Conservation (phyloP, 2,113 vertebrate species). For the Python bivittatus region DNA sequence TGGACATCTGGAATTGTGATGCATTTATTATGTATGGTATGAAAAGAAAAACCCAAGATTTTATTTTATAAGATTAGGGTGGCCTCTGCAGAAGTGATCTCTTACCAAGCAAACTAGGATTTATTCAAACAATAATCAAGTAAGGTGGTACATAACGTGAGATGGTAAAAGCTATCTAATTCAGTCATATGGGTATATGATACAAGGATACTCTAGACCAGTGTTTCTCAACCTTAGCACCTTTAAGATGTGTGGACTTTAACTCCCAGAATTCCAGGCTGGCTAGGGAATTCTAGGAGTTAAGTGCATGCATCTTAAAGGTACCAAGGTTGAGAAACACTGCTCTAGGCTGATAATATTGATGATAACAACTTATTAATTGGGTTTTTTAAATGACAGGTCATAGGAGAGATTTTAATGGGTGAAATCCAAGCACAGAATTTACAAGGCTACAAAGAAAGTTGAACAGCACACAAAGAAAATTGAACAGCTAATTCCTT, state of each 20-base stretch:
- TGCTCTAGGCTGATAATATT: slow-evolving; percentile 79
- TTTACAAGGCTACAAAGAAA: slow-evolving; percentile 54
- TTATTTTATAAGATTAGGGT: slow-evolving; percentile 40
- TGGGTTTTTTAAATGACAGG: slow-evolving; percentile 84
- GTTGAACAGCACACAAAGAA: slow-evolving; percentile 37
- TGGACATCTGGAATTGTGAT: no score
- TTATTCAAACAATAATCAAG: slow-evolving; percentile 49
- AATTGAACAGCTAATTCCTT: slow-evolving; percentile 41
- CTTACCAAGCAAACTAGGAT: background rate
- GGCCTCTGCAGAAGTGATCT: slow-evolving; percentile 38
- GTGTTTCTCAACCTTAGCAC: no score
- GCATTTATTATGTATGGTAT: background rate
- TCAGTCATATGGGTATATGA: slow-evolving; percentile 72
- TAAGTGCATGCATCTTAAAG: no score
- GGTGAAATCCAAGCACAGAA: slow-evolving; percentile 68
- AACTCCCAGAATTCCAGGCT: no score
- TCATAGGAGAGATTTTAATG: slow-evolving; percentile 75
- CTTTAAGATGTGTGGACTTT: no score
- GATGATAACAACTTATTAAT: slow-evolving; percentile 83
- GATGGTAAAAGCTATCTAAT: slow-evolving; percentile 81
- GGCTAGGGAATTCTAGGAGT: no score
- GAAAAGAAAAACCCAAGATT: slow-evolving; percentile 28
- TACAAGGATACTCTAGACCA: slow-evolving; percentile 53
- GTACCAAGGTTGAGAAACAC: no score
- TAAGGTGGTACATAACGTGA: slow-evolving; percentile 79